phyloP scores from a whole-genome alignment of 1,140 invertebrate species.

The Cydia splendana region DNA sequence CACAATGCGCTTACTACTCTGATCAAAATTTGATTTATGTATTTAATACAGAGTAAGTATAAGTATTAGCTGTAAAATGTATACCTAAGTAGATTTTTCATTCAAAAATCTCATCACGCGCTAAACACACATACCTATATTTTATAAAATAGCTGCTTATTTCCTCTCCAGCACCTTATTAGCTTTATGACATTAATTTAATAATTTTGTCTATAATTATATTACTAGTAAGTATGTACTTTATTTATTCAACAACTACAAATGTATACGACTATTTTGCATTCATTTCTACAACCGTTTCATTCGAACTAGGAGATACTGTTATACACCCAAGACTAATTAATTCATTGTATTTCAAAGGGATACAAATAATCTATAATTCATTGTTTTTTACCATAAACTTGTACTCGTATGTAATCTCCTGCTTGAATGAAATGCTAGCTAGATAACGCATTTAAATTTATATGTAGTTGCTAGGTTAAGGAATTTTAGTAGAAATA shows the following conservation, averaged over 20 bases:
- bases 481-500: not conserved
- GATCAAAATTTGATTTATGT: too few relatives aligned
- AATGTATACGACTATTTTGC: not conserved
- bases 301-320: not conserved
- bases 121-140: not conserved
- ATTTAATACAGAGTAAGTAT: slow-evolving; percentile 21
- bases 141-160: slow-evolving; percentile 17
- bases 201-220: not conserved
- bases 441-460: not conserved
- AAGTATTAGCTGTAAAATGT: slow-evolving; percentile 34
- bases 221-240: slow-evolving; percentile 18
- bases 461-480: not conserved
- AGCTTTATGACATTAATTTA: not conserved
- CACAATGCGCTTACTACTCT: slow-evolving; percentile 5
- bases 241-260: not conserved
- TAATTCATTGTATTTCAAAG: not conserved
- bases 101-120: not conserved
- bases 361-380: not conserved
- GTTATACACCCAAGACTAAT: not conserved
- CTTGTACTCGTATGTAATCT: not conserved
- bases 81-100: slow-evolving; percentile 20
- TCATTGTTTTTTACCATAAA: not conserved
- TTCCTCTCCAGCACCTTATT: slow-evolving; percentile 18
- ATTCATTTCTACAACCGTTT: not conserved
- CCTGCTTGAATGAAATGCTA: not conserved